Percentiles rank a stretch among this genome's conserved stretches.
Evolutionary conservation across 2,113 vertebrate species (phyloP).

Genomic region (Anas platyrhynchos): DNA sequence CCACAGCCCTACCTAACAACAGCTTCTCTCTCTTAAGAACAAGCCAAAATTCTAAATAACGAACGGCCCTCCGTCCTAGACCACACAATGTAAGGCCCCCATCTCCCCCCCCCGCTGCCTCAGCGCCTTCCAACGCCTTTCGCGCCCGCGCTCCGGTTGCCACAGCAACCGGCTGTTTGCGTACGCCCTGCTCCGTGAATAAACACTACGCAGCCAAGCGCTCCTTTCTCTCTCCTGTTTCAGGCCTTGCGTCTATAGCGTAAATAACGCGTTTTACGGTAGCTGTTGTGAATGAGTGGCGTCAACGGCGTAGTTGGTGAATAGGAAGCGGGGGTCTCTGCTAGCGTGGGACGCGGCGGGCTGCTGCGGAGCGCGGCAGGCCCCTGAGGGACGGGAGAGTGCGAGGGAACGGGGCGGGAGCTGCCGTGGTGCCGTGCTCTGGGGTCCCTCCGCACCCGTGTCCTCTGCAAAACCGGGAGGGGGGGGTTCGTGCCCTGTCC

Average conservation of each 20-base stretch:
- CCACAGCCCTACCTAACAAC: neutral
- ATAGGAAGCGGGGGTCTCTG: neutral
- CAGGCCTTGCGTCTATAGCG: neutral
- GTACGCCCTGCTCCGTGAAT: constrained; percentile 9
- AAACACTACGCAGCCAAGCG: neutral
- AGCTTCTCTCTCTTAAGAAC: neutral
- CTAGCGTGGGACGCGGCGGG: neutral
- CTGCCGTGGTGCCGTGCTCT: fast-evolving
- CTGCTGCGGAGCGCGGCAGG: fast-evolving
- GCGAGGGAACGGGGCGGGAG: fast-evolving
- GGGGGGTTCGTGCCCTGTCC: fast-evolving
- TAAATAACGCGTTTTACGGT: neutral
- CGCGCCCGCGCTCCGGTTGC: neutral
- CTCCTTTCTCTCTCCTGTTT: fast-evolving
- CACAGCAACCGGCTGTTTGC: neutral
- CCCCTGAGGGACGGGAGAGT: fast-evolving
- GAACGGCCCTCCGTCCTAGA: neutral
- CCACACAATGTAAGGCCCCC: neutral
- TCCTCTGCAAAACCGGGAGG: no score
- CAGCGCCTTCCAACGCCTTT: neutral
- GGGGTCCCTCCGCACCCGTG: fast-evolving
- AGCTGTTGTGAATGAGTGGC: fast-evolving
- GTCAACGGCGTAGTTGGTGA: neutral
- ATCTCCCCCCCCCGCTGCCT: neutral
- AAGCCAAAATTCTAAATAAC: fast-evolving